These are phyloP conservation scores for Pseudomyrmex pallidus DNA, from an alignment of 1,140 invertebrate species.

Conservation along the genomic window DNA sequence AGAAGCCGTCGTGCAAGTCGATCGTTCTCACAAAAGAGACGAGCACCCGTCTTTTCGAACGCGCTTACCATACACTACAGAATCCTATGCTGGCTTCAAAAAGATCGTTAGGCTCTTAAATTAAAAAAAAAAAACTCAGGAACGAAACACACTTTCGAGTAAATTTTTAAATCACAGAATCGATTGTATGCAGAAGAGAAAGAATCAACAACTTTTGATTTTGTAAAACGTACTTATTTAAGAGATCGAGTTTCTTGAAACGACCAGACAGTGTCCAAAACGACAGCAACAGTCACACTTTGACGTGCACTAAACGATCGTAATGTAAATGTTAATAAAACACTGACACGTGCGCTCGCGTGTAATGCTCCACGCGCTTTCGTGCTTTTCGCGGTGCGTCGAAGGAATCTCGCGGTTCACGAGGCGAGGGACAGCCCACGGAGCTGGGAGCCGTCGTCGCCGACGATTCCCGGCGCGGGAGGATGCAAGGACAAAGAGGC, in stretches of 20 bases:
- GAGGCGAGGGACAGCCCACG: slow-evolving; percentile 66
- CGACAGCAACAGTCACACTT: neutral
- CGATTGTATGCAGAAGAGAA: neutral
- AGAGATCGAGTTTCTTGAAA: neutral
- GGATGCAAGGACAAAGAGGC: slow-evolving; percentile 75
- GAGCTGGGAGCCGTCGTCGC: slow-evolving; percentile 57
- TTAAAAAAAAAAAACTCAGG: neutral
- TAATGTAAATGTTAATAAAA: neutral
- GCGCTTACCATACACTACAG: slow-evolving; percentile 30
- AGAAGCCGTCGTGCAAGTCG: slow-evolving; percentile 40
- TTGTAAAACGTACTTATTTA: neutral
- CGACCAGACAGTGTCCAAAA: neutral
- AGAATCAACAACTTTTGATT: neutral
- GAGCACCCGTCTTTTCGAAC: slow-evolving; percentile 40
- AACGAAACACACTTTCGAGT: neutral
- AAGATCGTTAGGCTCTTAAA: slow-evolving; percentile 2
- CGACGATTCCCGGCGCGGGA: slow-evolving; percentile 71
- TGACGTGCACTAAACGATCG: neutral
- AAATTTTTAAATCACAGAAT: slow-evolving; percentile 27
- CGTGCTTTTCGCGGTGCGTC: slow-evolving; percentile 65
- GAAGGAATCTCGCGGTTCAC: slow-evolving; percentile 61
- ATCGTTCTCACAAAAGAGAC: slow-evolving; percentile 64
- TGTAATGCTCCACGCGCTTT: slow-evolving; percentile 33
- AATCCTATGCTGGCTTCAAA: slow-evolving; percentile 14
- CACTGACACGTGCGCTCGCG: slow-evolving; percentile 31